Percentiles rank a stretch among this genome's conserved stretches.
These are phyloP conservation scores for Limonius californicus DNA, from an alignment of 1,140 invertebrate genomes.

Conservation along the genomic window DNA sequence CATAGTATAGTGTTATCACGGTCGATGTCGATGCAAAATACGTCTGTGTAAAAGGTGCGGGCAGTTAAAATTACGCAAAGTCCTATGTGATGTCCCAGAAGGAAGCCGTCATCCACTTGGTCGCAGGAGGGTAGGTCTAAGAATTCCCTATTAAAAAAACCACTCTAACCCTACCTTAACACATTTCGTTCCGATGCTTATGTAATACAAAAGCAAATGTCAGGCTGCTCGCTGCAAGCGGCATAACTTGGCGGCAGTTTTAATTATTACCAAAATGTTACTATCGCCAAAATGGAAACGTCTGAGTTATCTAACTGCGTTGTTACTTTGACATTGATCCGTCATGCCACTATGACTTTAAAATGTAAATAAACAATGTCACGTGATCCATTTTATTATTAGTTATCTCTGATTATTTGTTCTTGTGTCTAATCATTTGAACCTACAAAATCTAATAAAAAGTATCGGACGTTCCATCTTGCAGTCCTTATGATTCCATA, in stretches of 20 bases:
- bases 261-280: no score
- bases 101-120: constrained; percentile 80
- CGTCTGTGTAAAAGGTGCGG: background rate
- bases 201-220: constrained; percentile 9
- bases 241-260: no score
- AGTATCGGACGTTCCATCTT: no score
- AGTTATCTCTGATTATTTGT: background rate
- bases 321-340: no score
- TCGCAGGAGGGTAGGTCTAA: constrained; percentile 76
- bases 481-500: no score
- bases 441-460: no score
- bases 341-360: background rate
- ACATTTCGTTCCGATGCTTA: background rate
- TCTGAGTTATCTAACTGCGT: no score
- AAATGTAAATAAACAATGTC: constrained; percentile 8
- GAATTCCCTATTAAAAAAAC: no score
- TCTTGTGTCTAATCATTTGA: background rate
- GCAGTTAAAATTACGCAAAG: constrained; percentile 2
- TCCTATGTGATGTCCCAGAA: constrained; percentile 59
- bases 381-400: constrained; percentile 4
- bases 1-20: background rate
- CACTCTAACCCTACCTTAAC: background rate
- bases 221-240: background rate
- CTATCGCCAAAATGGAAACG: no score
- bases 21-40: background rate